These are phyloP conservation scores for Epinephelus moara DNA, from an alignment of 2,113 vertebrate genomes.

Conservation along the genomic window DNA sequence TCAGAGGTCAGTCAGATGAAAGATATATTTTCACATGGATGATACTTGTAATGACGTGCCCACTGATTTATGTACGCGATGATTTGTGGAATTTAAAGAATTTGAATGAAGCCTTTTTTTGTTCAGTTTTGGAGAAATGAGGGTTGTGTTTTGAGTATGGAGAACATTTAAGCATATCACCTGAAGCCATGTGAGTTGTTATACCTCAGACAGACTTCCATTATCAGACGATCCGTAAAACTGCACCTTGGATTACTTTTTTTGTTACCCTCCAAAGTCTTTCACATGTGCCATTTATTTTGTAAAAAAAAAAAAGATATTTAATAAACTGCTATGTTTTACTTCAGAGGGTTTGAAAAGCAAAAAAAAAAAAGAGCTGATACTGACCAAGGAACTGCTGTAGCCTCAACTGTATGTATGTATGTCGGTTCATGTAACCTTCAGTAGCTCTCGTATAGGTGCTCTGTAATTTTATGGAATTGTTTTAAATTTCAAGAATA, in stretches of 20 bases:
- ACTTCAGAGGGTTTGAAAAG: conserved; percentile 27
- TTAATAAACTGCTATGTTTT: conserved; percentile 35
- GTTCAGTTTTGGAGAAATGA: conserved; percentile 29
- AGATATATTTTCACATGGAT: conserved; percentile 58
- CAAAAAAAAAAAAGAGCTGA: conserved; percentile 12
- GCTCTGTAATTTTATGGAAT: conserved; percentile 73
- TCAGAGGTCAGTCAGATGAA: conserved; percentile 25
- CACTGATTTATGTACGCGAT: neutral
- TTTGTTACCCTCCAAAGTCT: conserved; percentile 49
- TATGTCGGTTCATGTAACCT: conserved; percentile 36
- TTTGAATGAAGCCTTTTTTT: conserved; percentile 45
- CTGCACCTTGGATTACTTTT: conserved; percentile 49
- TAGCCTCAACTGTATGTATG: conserved; percentile 38
- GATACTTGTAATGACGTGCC: conserved; percentile 6
- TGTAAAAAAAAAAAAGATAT: conserved; percentile 43
- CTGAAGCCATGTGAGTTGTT: conserved; percentile 52
- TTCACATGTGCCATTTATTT: conserved; percentile 67
- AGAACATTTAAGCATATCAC: conserved; percentile 47
- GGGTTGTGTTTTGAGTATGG: conserved; percentile 34
- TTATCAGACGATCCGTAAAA: conserved; percentile 42
- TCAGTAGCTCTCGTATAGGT: conserved; percentile 58
- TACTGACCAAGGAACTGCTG: conserved; percentile 37
- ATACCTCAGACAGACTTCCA: conserved; percentile 73
- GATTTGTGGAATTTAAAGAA: neutral
- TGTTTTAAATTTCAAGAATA: conserved; percentile 80